Base-by-base conservation (phyloP, 2,888 invertebrate genomes). In the Crocallis elinguaria region DNA sequence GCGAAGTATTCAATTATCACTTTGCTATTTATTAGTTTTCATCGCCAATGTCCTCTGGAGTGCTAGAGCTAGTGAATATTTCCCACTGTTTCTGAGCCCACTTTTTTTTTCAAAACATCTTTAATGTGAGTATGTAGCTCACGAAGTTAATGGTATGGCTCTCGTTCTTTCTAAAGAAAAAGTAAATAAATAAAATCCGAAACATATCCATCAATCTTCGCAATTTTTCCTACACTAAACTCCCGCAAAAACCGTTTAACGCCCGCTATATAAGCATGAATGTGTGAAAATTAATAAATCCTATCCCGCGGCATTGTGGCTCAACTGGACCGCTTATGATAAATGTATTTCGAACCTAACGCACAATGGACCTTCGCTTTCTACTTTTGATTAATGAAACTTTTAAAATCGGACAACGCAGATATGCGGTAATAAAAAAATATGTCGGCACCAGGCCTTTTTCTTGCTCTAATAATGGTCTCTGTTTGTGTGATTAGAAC, bases 281-380 rank as follows among this genome's bases (percentile, higher is more conserved):
- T 73, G 77, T 78, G 79, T 79, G 73, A 75, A 78, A 81, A 82
- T 82, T 78, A 76, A 79, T 80, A 80, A 82, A 83, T 84, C 75
- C 77, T 60, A 57, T 60, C 50, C 66, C 49, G 53, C 27, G 64
- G 49, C 68, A 69, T 71, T 75, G 73, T 72, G 48, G 51, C 29
- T 49, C 38, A 51, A 49, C 58, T 64, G 67, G 69, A 73, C 71
- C 77, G 75, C 75, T 79, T 79, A 81, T 86, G 86, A 87, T 84
- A 83, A 86, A 87, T 88, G 84, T 84, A 80, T 84, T 79, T 77
- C 76, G 67, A 62, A 71, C 68, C 71, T 68, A 65, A 68, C 71
- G 71, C 69, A 82, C 77, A 77, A 77, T 74, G 66, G 77, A 55
- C 64, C 49, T 52, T 49, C 53, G 71, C 74, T 74, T 77, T 75